Conservation (phyloP, 2,888 invertebrate species). For the Spilarctia lutea region DNA sequence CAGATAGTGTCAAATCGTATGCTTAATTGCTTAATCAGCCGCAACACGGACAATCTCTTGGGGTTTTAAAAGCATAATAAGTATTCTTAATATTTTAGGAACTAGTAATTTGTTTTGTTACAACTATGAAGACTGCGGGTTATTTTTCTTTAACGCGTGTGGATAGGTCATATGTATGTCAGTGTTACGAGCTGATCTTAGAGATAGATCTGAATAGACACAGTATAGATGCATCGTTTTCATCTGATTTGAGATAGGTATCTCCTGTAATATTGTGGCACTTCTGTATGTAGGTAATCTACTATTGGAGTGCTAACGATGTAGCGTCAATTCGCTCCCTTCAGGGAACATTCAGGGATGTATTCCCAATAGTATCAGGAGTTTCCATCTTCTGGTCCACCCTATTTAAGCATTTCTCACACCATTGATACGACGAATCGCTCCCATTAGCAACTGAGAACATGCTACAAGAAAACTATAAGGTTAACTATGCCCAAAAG, state of each 20-base stretch:
- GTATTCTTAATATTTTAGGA: no score
- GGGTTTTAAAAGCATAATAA: no score
- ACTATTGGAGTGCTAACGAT: not conserved
- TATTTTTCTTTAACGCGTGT: no score
- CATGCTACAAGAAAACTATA: constrained; percentile 80
- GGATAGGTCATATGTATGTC: not conserved
- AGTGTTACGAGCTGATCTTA: not conserved
- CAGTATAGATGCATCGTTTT: no score
- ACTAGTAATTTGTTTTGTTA: no score
- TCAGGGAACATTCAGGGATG: constrained; percentile 50
- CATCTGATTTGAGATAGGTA: no score
- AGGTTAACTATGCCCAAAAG: constrained; percentile 85
- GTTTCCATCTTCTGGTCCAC: constrained; percentile 55
- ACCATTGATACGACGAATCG: constrained; percentile 77
- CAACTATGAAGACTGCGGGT: not conserved
- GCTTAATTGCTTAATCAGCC: no score
- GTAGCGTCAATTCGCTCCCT: constrained; percentile 5
- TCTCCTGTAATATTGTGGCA: not conserved
- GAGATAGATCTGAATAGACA: not conserved
- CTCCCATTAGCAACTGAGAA: constrained; percentile 77
- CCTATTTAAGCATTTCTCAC: constrained; percentile 69
- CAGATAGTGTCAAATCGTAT: no score
- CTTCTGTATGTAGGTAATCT: not conserved
- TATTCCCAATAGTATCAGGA: constrained; percentile 63
- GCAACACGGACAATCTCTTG: no score